Evolutionary conservation across 2,797 vertebrate species (phyloP), one percentile per base, ranked within the genome.

Genomic region (Centroberyx gerrardi): DNA sequence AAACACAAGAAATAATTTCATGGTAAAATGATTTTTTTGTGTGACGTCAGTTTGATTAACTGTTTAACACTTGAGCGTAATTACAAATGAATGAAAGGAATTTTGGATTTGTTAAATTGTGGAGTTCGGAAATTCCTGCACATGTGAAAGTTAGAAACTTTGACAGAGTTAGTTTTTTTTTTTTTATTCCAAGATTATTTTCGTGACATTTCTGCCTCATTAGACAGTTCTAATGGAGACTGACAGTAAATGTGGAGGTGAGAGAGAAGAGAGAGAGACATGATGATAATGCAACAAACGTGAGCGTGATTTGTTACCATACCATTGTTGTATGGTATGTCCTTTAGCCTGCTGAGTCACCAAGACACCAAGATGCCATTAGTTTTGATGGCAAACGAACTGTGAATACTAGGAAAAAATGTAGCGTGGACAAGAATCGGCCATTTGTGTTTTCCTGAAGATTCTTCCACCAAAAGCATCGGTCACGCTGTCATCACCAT

Each of bases 1-100:
- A 88, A 87, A 77, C 72, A 66, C 66, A 80, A 77, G 5, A 31
- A 83, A 84, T 85, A 14, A 85, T 76, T 80, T 76, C 72, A 62
- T 48, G 38, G 49, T 77, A 83, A 62, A 81, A 69, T 63, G 38
- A 71, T 72, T 63, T 60, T 76, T 80, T 85, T 74, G 18, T 40
- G 70, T 89, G 80, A 64, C 66, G 70, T 74, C 53, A 78, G 84
- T 91, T 88, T 78, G 66, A 87, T 78, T 83, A 79, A 81, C 79
- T 73, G 67, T 84, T 80, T 78, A 88, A 82, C 59, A 68, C 46
- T 36, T 51, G 68, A 73, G 14, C 85, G 74, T 31, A 3, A 87
- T 84, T 73, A 77, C 6, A 63, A 86, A 74, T 70, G 1, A 80
- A 79, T 82, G 53, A 64, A 78, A 68, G 14, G 13, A 22, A 72